phyloP scores from a whole-genome alignment of 2,113 vertebrate species.

The Scolopax mira region DNA sequence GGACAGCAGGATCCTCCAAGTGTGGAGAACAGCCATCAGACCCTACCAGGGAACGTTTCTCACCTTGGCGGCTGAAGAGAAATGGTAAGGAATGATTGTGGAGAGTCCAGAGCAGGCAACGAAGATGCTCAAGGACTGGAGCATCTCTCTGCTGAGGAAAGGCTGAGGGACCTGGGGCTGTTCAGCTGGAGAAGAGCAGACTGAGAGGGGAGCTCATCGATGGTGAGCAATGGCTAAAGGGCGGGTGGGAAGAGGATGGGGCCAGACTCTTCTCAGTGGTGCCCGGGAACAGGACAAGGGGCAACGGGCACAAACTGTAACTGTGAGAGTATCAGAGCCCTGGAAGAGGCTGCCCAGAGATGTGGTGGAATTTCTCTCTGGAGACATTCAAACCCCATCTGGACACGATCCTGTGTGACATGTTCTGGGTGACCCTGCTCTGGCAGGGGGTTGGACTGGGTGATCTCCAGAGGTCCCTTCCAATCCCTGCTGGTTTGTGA shows the following conservation, averaged over 20 bases:
- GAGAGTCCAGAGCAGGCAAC: background rate
- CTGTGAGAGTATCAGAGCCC: background rate
- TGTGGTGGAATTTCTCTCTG: background rate
- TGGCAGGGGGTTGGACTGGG: background rate
- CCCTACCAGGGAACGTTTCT: background rate
- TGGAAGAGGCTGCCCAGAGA: background rate
- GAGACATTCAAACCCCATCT: background rate
- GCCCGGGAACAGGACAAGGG: background rate
- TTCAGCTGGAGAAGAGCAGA: background rate
- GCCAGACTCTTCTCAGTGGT: background rate
- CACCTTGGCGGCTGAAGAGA: background rate
- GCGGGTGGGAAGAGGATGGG: background rate
- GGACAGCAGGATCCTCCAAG: background rate
- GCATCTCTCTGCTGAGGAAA: background rate
- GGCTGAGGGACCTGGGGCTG: background rate
- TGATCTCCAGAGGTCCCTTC: background rate
- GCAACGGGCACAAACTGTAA: background rate
- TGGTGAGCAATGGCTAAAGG: background rate
- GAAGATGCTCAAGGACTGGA: background rate
- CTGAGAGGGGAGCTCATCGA: background rate
- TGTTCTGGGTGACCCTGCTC: background rate
- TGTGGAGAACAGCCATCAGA: accelerated
- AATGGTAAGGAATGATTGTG: background rate
- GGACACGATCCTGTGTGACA: background rate
- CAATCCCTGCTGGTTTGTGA: background rate